Base-by-base conservation (phyloP, 2,113 vertebrate species). In the Galeopterus variegatus region DNA sequence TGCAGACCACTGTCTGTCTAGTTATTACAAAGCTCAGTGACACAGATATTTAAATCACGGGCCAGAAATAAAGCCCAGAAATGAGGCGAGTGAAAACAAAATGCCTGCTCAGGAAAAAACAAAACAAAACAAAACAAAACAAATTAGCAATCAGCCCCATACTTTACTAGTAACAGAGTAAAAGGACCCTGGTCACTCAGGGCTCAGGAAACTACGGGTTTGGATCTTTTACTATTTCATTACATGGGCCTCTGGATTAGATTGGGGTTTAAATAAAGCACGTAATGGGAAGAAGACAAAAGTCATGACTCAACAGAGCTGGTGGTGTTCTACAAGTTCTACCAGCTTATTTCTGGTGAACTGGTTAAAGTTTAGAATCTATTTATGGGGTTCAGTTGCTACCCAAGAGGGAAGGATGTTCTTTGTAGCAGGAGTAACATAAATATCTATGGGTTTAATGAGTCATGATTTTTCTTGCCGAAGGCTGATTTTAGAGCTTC, bases 361-460 rank as follows among this genome's bases (percentile, higher is more conserved):
- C 48, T 62, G 10, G 50, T 70, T 52, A 72, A 82, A 26, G 24
- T 65, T 94, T 95, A 73, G 60, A 82, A 76, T 87, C 80, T 97
- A 90, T 94, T 93, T 95, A 48, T 89, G 62, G 90, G 54, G 7
- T 36, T 85, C 26, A 41, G 31, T 84, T 95, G 90, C 94, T 85
- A 97, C 67, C 79, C 94, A 45, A 75, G 72, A 95, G 93, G 50
- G 52, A 93, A 82, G 70, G 26, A 41, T 76, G 23, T 89, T 92
- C 79, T 96, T 90, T 96, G 81, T 50, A 91, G 77, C 31, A 95
- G 81, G 72, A 96, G 64, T 15, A 48, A 84, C 52, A 77, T 86
- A 91, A 85, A 83, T 93, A 89, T n/a, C n/a, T 95, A 33, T 87
- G 84, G 56, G 54, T 83, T 96, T 92, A 90, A 45, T 97, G 94